A percentile compares a stretch with the other conserved stretches of the same genome.
phyloP scores from a whole-genome alignment of 2,888 invertebrate genomes.

The Diaprepes abbreviatus region DNA sequence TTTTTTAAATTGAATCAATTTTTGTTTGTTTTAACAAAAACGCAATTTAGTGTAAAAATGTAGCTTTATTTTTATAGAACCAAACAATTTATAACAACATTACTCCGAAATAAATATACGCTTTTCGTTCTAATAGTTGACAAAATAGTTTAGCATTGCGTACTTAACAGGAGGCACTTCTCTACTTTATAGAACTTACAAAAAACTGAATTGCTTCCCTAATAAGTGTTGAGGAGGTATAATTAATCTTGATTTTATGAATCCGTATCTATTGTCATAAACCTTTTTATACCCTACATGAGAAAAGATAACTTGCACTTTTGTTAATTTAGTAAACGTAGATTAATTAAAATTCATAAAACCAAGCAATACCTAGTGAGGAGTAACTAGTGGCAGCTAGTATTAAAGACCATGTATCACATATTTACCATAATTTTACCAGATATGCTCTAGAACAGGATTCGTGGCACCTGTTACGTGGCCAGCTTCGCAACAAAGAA shows the following conservation, averaged over 20 bases:
- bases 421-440: no score
- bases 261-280: not conserved
- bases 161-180: slow-evolving; percentile 67
- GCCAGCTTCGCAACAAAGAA: no score
- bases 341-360: not conserved
- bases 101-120: slow-evolving; percentile 65
- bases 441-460: no score
- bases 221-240: not conserved
- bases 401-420: not conserved
- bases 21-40: not conserved
- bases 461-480: no score
- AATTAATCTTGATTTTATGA: slow-evolving; percentile 5
- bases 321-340: no score
- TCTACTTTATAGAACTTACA: slow-evolving; percentile 59
- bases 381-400: not conserved
- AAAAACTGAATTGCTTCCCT: slow-evolving; percentile 19
- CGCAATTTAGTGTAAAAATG: slow-evolving; percentile 63
- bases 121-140: slow-evolving; percentile 63
- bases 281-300: not conserved
- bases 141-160: slow-evolving; percentile 67
- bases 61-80: slow-evolving; percentile 65
- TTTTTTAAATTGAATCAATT: no score
- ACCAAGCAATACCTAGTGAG: not conserved
- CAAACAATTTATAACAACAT: slow-evolving; percentile 66
- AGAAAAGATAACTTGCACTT: not conserved